Conservation (phyloP, 2,113 vertebrate genomes). For the Kobus ellipsiprymnus region DNA sequence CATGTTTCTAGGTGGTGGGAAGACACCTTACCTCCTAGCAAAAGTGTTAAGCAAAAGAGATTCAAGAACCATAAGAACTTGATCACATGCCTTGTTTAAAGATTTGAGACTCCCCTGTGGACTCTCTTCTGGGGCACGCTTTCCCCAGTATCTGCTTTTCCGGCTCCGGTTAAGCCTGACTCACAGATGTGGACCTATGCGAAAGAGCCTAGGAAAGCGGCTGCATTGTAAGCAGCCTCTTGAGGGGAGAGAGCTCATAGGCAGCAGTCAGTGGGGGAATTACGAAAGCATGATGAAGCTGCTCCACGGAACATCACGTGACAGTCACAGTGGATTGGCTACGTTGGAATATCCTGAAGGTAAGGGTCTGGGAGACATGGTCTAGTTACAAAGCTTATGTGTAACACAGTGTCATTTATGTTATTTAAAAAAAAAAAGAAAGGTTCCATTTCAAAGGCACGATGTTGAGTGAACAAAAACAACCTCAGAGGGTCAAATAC, state of each 20-base stretch:
- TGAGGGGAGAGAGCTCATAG: not conserved
- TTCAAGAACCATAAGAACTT: not conserved
- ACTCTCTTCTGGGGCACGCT: not conserved
- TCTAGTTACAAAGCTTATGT: not conserved
- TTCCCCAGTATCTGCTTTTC: not conserved
- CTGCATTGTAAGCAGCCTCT: not conserved
- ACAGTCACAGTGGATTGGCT: not conserved
- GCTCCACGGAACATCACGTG: not conserved
- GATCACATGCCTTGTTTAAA: not conserved
- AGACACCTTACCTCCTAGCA: not conserved
- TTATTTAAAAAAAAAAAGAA: not conserved
- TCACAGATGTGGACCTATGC: not conserved
- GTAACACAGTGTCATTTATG: not conserved
- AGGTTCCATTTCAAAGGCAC: not conserved
- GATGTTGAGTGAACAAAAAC: not conserved
- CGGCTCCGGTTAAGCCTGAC: fast-evolving
- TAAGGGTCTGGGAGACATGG: too few species aligned
- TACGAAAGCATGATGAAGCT: not conserved
- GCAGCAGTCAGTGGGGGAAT: not conserved
- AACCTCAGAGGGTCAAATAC: not conserved
- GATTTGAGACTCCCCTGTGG: not conserved
- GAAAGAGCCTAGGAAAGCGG: not conserved
- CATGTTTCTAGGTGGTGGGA: not conserved
- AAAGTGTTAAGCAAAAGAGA: not conserved
- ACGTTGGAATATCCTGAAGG: not conserved